Conservation (phyloP, 2,888 invertebrate genomes). For the Melitaea athalia region DNA sequence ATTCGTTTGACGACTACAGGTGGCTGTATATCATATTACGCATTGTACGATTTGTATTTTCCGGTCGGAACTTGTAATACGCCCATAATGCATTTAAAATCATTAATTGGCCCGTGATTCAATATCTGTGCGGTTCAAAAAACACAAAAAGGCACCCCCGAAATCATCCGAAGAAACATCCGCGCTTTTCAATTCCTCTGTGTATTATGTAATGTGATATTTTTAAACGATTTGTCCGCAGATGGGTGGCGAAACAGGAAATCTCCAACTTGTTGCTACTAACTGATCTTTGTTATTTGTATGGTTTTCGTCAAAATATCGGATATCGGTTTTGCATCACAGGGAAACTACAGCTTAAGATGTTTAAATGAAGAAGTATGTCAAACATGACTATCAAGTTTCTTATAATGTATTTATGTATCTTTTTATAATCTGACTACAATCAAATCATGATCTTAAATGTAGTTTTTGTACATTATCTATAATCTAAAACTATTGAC, state of each 20-base stretch:
- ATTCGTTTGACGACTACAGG: slow-evolving; percentile 55
- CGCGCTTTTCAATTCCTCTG: slow-evolving; percentile 55
- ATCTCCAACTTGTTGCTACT: slow-evolving; percentile 72
- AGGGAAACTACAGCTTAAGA: background rate
- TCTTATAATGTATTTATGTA: background rate
- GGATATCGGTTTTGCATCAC: slow-evolving; percentile 45
- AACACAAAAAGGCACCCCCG: slow-evolving; percentile 61
- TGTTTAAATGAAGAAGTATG: background rate
- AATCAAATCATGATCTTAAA: background rate
- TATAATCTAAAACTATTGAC: no score
- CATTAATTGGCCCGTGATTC: slow-evolving; percentile 79
- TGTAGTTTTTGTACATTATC: background rate
- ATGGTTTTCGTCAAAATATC: slow-evolving; percentile 47
- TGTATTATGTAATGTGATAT: slow-evolving; percentile 72
- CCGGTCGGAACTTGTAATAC: slow-evolving; percentile 78
- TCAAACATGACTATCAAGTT: slow-evolving; percentile 8
- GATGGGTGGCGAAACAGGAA: slow-evolving; percentile 77
- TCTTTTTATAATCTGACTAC: background rate
- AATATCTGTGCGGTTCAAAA: slow-evolving; percentile 67
- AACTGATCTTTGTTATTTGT: slow-evolving; percentile 59
- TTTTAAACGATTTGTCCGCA: slow-evolving; percentile 74
- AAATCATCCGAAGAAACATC: slow-evolving; percentile 69
- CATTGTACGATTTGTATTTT: slow-evolving; percentile 68
- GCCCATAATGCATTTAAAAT: slow-evolving; percentile 66
- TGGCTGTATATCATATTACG: slow-evolving; percentile 69